These are phyloP conservation scores for Reticulitermes speratus DNA, from an alignment of 1,140 invertebrate species.

Conservation along the genomic window DNA sequence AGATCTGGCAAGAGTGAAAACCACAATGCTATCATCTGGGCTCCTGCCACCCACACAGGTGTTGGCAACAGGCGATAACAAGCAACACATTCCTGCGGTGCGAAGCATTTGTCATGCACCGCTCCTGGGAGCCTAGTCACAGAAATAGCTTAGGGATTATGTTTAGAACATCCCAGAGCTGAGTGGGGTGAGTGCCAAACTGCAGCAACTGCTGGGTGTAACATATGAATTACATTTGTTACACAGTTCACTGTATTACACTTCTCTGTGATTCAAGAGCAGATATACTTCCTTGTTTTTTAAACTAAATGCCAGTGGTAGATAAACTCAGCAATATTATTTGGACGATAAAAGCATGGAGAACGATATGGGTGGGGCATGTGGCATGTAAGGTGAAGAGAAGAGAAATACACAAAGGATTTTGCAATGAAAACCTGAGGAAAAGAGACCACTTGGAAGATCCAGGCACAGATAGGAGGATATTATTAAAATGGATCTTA, in stretches of 20 bases:
- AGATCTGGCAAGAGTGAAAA: neutral
- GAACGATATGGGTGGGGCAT: no score
- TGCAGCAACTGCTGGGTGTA: neutral
- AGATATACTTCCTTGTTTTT: no score
- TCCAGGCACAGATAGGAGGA: no score
- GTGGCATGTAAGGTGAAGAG: no score
- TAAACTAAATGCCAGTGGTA: no score
- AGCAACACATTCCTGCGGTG: neutral
- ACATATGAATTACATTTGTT: neutral
- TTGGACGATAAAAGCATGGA: no score
- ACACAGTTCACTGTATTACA: neutral
- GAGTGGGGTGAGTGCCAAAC: neutral
- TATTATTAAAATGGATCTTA: no score
- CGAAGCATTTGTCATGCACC: slow-evolving; percentile 7
- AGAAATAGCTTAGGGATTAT: neutral
- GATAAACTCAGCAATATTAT: no score
- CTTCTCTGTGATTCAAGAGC: neutral
- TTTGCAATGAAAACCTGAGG: no score
- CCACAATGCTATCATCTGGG: neutral
- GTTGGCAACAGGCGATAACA: neutral
- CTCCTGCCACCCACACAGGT: neutral
- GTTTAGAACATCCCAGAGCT: neutral
- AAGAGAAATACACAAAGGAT: no score
- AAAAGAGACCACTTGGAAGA: no score
- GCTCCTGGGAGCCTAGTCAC: neutral